These are phyloP conservation scores for Pyrrhosoma nymphula DNA, from an alignment of 2,888 invertebrate species.

Conservation along the genomic window DNA sequence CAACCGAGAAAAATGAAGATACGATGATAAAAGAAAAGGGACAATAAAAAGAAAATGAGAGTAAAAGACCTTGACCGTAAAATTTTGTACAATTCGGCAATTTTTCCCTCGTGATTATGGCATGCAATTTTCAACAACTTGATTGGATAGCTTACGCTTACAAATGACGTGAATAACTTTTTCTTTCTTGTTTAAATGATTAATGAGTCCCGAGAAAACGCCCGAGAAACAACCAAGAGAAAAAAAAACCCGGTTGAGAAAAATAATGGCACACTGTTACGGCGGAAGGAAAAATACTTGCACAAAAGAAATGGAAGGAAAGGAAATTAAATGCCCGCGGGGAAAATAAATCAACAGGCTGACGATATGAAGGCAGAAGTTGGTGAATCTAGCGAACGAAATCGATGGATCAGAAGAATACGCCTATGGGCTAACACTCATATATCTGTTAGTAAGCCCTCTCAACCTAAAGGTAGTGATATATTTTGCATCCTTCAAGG, in stretches of 20 bases:
- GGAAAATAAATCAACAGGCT: neutral
- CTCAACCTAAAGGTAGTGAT: too few relatives aligned
- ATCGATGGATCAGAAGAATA: neutral
- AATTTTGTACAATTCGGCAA: neutral
- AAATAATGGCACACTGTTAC: too few relatives aligned
- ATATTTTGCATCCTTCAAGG: too few relatives aligned
- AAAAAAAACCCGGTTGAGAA: neutral
- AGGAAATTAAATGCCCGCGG: constrained; percentile 6
- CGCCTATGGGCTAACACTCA: neutral
- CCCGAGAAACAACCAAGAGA: neutral
- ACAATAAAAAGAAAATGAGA: neutral
- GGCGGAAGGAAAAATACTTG: neutral
- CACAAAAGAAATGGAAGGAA: neutral
- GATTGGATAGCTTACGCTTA: neutral
- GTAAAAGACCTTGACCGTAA: neutral
- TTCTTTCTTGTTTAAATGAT: neutral
- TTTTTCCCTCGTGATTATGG: neutral
- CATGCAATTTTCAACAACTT: neutral
- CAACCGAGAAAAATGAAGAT: neutral
- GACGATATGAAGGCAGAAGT: neutral
- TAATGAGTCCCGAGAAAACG: neutral
- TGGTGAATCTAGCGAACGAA: neutral
- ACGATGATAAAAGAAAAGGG: neutral
- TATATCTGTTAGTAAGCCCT: too few relatives aligned
- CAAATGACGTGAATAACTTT: neutral